These are phyloP conservation scores for Acanthurus leucopareius DNA, from an alignment of 2,797 vertebrate species.

Conservation along the genomic window DNA sequence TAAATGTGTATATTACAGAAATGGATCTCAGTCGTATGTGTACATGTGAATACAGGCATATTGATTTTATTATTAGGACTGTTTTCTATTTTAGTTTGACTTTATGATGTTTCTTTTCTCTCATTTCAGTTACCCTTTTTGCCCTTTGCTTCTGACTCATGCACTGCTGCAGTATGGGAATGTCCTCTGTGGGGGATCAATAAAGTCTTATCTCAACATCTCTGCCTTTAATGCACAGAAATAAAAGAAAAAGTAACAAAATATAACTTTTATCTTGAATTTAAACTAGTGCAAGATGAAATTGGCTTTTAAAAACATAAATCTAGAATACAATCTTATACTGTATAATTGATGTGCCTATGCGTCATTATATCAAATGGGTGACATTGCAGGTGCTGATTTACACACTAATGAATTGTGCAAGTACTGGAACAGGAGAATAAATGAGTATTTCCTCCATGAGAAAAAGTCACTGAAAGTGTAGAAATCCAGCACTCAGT, in stretches of 20 bases:
- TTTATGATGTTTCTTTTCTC: no score
- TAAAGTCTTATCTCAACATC: no score
- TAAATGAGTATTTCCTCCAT: not conserved
- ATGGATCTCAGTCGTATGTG: no score
- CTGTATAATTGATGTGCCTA: not conserved
- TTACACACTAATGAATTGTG: not conserved
- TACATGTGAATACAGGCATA: no score
- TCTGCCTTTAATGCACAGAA: no score
- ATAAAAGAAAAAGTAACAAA: not conserved
- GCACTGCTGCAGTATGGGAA: no score
- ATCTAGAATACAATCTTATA: constrained; percentile 13
- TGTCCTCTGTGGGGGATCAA: no score
- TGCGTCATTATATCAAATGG: constrained; percentile 13
- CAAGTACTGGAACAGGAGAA: not conserved
- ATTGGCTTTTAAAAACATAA: constrained; percentile 8
- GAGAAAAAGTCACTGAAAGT: not conserved
- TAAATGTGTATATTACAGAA: no score
- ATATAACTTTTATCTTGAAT: not conserved
- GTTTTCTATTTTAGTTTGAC: no score
- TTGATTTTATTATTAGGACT: no score
- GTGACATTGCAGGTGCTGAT: not conserved
- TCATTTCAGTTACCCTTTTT: no score
- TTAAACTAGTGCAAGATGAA: not conserved
- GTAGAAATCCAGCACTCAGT: not conserved
- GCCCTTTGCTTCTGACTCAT: no score